Evolutionary conservation across 2,113 vertebrate genomes (phyloP), one percentile per base, ranked within the genome.

Genomic region (Cephalopholis sonnerati): DNA sequence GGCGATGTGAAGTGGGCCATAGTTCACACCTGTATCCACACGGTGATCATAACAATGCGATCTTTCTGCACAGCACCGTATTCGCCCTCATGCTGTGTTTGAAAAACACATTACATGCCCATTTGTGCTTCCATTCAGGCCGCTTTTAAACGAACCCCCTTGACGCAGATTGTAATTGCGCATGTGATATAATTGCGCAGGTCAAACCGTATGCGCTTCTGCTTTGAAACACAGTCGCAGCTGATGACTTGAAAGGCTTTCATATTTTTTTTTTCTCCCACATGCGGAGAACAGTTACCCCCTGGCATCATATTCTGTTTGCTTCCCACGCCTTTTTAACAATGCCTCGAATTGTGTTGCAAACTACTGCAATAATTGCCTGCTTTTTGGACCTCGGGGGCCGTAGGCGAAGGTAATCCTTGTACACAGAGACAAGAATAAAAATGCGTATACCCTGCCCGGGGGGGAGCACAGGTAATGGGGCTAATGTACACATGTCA

Each of bases 291-390:
- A 46, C 64, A 75, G 68, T 83, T 51, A 70, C 77, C 71, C 77
- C 61, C 63, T 41, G 54, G 80, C 70, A 73, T 63, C 29, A 20
- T 67, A 36, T 77, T 82, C 61, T 65, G 46, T 82, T 82, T 18
- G 46, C 69, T 68, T 79, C 86, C 82, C 80, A 85, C 53, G 44
- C 57, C 51, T 83, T n/a, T 71, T 88, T 79, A 87, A 89, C 83
- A 86, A 84, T 83, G 65, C 41, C 36, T 48, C 71, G 63, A 82
- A 85, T 71, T 78, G 75, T 77, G 46, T 66, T 61, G 77, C 74
- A 82, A 74, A 69, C 76, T 72, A 57, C 77, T 76, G 81, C 48
- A 79, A 65, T 84, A 66, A 78, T 62, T 77, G 53, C 32, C 59
- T 64, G 25, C 24, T 81, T 75, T 71, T 64, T 54, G 44, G 32